phyloP scores from a whole-genome alignment of 2,797 vertebrate genomes.

The Myioborus miniatus region DNA sequence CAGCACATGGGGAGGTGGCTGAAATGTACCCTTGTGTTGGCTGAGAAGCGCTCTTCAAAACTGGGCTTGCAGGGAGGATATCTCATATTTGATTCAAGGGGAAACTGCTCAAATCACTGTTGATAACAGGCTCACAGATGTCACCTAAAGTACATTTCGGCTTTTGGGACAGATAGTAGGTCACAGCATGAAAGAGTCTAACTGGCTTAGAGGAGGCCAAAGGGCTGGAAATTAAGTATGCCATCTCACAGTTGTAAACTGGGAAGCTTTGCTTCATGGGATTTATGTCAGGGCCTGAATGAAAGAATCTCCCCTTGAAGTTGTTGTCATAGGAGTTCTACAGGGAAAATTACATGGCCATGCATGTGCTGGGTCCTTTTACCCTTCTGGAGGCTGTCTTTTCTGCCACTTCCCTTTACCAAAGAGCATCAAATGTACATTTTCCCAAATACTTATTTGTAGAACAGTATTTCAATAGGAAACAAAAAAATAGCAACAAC shows the following conservation, averaged over 20 bases:
- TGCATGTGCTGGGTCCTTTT: not conserved
- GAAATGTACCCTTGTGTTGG: not conserved
- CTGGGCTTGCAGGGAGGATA: not conserved
- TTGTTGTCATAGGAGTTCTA: not conserved
- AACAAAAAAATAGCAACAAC: not conserved
- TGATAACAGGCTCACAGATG: not conserved
- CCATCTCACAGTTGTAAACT: not conserved
- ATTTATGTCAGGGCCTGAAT: not conserved
- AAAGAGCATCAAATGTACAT: not conserved
- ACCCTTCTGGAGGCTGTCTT: not conserved
- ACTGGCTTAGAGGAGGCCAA: not conserved
- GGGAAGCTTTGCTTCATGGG: not conserved
- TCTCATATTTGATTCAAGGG: not conserved
- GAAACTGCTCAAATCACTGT: not conserved
- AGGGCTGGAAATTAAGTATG: not conserved
- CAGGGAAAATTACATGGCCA: not conserved
- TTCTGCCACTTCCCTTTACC: not conserved
- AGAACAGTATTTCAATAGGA: not conserved
- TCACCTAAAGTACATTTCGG: not conserved
- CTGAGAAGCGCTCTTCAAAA: not conserved
- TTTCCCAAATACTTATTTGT: not conserved
- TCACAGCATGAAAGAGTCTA: not conserved
- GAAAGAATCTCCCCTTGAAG: not conserved
- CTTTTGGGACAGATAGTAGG: not conserved
- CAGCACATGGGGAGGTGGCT: not conserved